Evolutionary conservation across 2,113 vertebrate species (phyloP), one percentile per base, ranked within the genome.

Genomic region (Macroglossus sobrinus): DNA sequence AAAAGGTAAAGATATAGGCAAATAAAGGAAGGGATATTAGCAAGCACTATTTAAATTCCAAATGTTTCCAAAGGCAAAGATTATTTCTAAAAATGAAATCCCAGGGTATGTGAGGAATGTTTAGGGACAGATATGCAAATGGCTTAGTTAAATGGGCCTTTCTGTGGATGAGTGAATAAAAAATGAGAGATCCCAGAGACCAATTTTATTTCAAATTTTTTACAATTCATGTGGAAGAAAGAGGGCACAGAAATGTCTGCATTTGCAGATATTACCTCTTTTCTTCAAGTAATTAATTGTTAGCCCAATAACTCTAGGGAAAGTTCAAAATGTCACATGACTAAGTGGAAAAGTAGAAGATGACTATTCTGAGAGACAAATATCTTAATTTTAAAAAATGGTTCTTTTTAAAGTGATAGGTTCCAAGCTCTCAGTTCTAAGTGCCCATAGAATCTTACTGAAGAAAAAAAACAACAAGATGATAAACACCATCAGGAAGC

Each of bases 131-230:
- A 80, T 84, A 84, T 30, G 43, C 78, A 95, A 97, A 57, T 82
- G 28, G 28, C 63, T 91, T 78, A 75, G 72, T 80, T 75, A 92
- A 96, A 92, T 43, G 45, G 18, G 66, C 5, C 50, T 7, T 76
- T 86, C 38, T 76, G 45, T 61, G 47, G 55, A 93, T 91, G 35
- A 72, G 45, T 61, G 84, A 92, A 79, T 81, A 43, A 78, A 93
- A 93, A 47, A 66, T 8, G 15, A 87, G 33, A 74, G 59, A 81
- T 33, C 13, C 66, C 33, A 84, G 84, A 84, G 30, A 93, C 11
- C 4, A 79, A 88, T 45, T 92, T 72, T 71, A 75, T 91, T 94
- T 93, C 59, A 68, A 22, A 93, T 91, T 93, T 50, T 96, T 96
- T 87, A 75, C 57, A 82, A 96, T 47, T 74, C 28, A 38, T 15